phyloP scores from a whole-genome alignment of 2,888 invertebrate genomes.

The Pristionchus arcanus region DNA sequence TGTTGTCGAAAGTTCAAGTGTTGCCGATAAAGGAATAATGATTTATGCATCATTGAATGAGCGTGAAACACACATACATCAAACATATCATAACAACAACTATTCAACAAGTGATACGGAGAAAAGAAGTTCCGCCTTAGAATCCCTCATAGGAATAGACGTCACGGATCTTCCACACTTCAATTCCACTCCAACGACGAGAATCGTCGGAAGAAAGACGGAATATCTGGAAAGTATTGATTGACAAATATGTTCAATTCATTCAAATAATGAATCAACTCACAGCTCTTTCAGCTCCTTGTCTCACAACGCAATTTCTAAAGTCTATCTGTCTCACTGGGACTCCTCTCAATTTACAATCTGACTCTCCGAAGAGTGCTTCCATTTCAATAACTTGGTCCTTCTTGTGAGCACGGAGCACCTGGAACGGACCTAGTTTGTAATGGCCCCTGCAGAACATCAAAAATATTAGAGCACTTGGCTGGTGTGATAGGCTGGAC shows the following conservation, averaged over 20 bases:
- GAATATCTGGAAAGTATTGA: slow-evolving; percentile 36
- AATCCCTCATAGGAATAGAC: slow-evolving; percentile 36
- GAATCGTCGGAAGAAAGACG: slow-evolving; percentile 46
- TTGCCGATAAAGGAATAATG: background rate
- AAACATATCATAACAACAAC: background rate
- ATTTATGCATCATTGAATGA: slow-evolving; percentile 5
- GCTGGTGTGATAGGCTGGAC: background rate
- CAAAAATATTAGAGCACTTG: no score
- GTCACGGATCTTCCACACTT: slow-evolving; percentile 54
- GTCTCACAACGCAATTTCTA: slow-evolving; percentile 30
- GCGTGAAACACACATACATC: background rate
- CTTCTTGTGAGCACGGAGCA: slow-evolving; percentile 41
- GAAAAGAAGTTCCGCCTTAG: background rate
- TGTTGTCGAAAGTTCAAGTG: background rate
- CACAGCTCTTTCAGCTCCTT: slow-evolving; percentile 49
- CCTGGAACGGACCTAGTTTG: background rate
- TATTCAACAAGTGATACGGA: background rate
- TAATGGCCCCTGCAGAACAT: no score
- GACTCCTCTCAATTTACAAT: slow-evolving; percentile 41
- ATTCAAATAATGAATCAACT: background rate
- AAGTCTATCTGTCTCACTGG: slow-evolving; percentile 27
- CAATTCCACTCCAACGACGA: slow-evolving; percentile 51
- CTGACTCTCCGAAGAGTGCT: slow-evolving; percentile 53
- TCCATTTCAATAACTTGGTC: slow-evolving; percentile 49
- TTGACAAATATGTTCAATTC: background rate